Percentiles rank a stretch among this genome's conserved stretches.
Conservation (phyloP, 2,888 invertebrate species). For the Petrolisthes cinctipes region DNA sequence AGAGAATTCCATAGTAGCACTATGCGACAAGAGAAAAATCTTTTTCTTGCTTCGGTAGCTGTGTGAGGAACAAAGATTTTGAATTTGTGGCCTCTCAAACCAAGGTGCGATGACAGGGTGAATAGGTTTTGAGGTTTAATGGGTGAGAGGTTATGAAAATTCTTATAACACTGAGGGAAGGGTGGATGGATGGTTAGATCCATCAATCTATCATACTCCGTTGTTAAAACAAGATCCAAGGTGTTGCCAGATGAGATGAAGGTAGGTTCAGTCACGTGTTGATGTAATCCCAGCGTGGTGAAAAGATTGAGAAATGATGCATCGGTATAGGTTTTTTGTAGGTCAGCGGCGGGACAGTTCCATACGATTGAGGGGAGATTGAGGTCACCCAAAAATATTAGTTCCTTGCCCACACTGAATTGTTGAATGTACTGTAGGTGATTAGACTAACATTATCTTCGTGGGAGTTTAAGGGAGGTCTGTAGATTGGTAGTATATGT, state of each 20-base stretch:
- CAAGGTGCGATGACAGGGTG: too few relatives aligned
- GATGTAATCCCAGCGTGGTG: neutral
- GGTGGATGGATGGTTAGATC: neutral
- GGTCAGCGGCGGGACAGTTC: neutral
- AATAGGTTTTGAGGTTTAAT: too few relatives aligned
- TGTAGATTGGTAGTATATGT: too few relatives aligned
- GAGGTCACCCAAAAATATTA: neutral
- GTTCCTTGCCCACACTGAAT: slow-evolving; percentile 15
- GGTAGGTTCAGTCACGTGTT: neutral
- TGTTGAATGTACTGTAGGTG: too few relatives aligned
- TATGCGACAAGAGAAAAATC: too few relatives aligned
- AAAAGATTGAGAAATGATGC: slow-evolving; percentile 5
- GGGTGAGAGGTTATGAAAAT: too few relatives aligned
- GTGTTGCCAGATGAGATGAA: slow-evolving; percentile 13
- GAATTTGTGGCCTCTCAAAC: too few relatives aligned
- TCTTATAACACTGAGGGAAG: neutral
- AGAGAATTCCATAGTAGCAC: too few relatives aligned
- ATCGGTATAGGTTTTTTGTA: neutral
- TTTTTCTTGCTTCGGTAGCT: too few relatives aligned
- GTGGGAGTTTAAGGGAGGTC: too few relatives aligned
- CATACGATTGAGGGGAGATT: neutral
- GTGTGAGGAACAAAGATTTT: too few relatives aligned
- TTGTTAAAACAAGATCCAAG: slow-evolving; percentile 6
- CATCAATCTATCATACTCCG: neutral
- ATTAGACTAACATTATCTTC: too few relatives aligned